Base-by-base conservation (phyloP, 2,113 vertebrate genomes). In the Mormoops blainvillei region DNA sequence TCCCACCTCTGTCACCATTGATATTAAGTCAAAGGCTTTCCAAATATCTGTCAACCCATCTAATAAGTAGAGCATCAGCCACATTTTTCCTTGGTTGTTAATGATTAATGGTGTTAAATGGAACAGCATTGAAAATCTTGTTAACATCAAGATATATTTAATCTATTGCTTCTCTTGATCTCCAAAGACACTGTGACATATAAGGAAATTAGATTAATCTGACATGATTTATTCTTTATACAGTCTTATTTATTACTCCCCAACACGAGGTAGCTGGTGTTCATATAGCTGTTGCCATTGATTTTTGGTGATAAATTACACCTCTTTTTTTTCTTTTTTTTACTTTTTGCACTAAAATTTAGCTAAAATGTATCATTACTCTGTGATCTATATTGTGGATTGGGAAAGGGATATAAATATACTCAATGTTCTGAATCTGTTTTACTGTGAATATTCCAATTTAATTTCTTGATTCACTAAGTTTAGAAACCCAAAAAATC, bases 121-220 rank as follows among this genome's bases (percentile, higher is more conserved):
- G 41, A 95, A 97, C 31, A 88, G 63, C 88, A 93, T 31, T 58
- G 94, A 95, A 97, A 93, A 97, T 95, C 95, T 96, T 97, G 94
- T 98, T 97, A 97, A 94, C 95, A 96, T 95, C 96, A 95, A 92
- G 85, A 97, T 97, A 85, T 94, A 95, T 97, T 97, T 96, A 97
- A 97, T 97, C 94, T 94, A 96, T 97, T 95, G 74, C 97, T 95
- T 97, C 86, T 94, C 88, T 89, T 97, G 91, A 97, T 96, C 88
- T 95, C 81, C 73, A 92, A 98, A 97, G 96, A 97, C 95, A 98
- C 76, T 97, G 61, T 97, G 95, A 97, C 94, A 97, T 97, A 94
- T 94, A 97, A 95, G 96, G 82, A 97, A 97, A 97, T 96, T 96
- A 97, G 96, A 94, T 97, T 97, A 96, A 97, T 96, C 92, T 97